Evolutionary conservation across 1,140 invertebrate genomes (phyloP), one percentile per base, ranked within the genome.

Genomic region (Sarcophaga peregrina): DNA sequence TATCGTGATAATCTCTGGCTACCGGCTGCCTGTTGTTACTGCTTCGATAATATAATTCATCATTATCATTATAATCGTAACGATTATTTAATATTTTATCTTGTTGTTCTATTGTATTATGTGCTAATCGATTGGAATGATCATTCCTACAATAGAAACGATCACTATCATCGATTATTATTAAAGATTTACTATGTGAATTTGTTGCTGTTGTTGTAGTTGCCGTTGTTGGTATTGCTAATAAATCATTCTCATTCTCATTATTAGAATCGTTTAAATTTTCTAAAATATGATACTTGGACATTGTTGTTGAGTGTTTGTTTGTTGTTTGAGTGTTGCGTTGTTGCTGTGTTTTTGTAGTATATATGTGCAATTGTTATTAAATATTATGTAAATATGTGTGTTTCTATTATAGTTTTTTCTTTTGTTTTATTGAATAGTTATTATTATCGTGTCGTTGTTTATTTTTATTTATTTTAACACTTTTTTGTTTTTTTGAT

Each of bases 281-380:
- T 20, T n/a, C 25, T 50, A 78, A 25, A 11, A 50, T 78, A 8
- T 78, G 46, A 50, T 78, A 78, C 17, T 78, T 78, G 50, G 75
- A 78, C 75, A 78, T 37, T 37, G 25, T 37, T 78, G 75, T 78
- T 50, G 75, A 47, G 75, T 78, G 74, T 47, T 37, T 37, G 4
- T 37, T 37, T 1, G 1, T 37, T 37, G 1, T 37, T 48, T 15
- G n/a, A 50, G 15, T 47, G 54, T 58, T n/a, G 47, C 17, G 9
- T 17, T 47, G 47, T 48, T 76, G 13, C 74, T 15, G 15, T 76
- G 74, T 76, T 47, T n/a, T n/a, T 47, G 73, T 75, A 47, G 11
- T 47, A 47, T 15, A n/a, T n/a, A 72, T 48, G 74, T 76, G 45
- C 47, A 46, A 76, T 47, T 76, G 74, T 47, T 25, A n/a, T 45